These are phyloP conservation scores for Columba guinea DNA, from an alignment of 2,797 vertebrate species.

Conservation along the genomic window DNA sequence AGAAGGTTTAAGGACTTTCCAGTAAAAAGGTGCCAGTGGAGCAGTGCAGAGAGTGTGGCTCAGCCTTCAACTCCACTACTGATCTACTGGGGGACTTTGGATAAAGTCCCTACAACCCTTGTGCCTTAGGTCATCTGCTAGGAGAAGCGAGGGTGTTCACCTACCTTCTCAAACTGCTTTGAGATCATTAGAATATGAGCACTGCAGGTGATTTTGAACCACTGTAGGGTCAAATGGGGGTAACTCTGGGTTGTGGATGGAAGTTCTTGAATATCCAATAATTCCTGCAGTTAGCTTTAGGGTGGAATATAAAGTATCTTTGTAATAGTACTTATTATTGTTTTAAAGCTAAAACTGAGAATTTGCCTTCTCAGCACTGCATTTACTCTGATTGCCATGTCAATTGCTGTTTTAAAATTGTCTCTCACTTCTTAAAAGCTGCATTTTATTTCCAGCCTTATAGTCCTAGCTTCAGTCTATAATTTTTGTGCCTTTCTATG, in stretches of 20 bases:
- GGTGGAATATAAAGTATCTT: neutral
- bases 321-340: neutral
- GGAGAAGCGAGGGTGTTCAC: neutral
- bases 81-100: neutral
- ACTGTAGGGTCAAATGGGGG: neutral
- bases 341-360: neutral
- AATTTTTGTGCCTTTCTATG: neutral
- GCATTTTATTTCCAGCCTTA: neutral
- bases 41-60: neutral
- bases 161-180: neutral
- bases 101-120: neutral
- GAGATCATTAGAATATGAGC: neutral
- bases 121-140: neutral
- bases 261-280: neutral
- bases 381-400: neutral
- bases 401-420: neutral
- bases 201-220: neutral
- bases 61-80: neutral
- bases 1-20: neutral
- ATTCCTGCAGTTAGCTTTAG: neutral
- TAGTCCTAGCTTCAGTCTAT: neutral
- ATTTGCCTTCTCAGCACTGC: neutral
- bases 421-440: neutral
- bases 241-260: neutral
- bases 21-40: neutral